A percentile compares a stretch with the other conserved stretches of the same genome.
Conservation (phyloP, 1,140 invertebrate species). For the Drosophila simulans region DNA sequence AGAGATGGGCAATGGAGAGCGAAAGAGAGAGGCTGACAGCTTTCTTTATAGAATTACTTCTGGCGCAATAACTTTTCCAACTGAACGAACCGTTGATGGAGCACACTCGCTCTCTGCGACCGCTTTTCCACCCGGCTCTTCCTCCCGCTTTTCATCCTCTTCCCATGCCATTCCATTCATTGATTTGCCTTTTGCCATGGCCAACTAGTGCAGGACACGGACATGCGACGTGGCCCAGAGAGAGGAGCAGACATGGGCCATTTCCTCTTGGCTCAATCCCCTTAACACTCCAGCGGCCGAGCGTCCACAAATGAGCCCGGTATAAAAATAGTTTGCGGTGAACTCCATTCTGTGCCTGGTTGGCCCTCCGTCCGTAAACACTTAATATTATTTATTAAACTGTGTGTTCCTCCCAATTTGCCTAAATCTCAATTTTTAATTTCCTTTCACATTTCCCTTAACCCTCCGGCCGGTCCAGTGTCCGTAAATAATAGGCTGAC, state of each 20-base stretch:
- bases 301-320: constrained; percentile 29
- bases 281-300: constrained; percentile 30
- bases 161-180: constrained; percentile 57
- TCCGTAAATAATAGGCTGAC: constrained; percentile 14
- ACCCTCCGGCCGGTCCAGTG: background rate
- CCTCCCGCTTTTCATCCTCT: constrained; percentile 12
- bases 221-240: constrained; percentile 21
- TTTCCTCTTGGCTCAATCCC: background rate
- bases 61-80: constrained; percentile 81
- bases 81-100: constrained; percentile 73
- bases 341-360: constrained; percentile 21
- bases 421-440: constrained; percentile 37
- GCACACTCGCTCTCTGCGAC: constrained; percentile 48
- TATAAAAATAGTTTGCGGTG: constrained; percentile 43
- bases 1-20: constrained; percentile 3
- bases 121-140: constrained; percentile 20
- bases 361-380: background rate
- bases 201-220: constrained; percentile 49
- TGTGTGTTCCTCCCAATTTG: constrained; percentile 21
- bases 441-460: background rate
- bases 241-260: constrained; percentile 33
- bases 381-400: constrained; percentile 38
- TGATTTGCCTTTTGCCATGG: constrained; percentile 68
- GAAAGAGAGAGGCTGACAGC: constrained; percentile 38
- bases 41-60: constrained; percentile 83